Conservation (phyloP, 2,797 vertebrate genomes). For the Furcifer pardalis region DNA sequence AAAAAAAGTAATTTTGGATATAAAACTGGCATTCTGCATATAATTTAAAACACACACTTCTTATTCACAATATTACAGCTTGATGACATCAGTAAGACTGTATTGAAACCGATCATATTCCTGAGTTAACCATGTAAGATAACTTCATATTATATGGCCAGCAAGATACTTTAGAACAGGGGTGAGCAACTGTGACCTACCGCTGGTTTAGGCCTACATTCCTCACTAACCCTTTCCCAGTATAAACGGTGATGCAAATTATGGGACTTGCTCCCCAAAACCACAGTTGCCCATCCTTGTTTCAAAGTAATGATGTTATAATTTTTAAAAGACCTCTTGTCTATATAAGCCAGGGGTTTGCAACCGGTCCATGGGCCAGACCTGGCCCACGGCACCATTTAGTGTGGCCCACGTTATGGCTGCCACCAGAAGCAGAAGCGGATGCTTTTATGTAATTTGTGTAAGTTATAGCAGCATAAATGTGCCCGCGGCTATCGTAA, state of each 20-base stretch:
- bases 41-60: conserved; percentile 49
- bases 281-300: background rate
- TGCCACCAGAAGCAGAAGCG: no score
- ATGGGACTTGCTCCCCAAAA: background rate
- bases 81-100: conserved; percentile 55
- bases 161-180: conserved; percentile 59
- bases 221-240: background rate
- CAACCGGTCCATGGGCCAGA: no score
- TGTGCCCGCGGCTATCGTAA: no score
- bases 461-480: no score
- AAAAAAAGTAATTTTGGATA: conserved; percentile 29
- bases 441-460: no score
- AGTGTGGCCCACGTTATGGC: no score
- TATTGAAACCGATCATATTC: conserved; percentile 61
- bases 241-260: background rate
- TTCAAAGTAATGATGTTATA: conserved; percentile 70
- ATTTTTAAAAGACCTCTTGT: conserved; percentile 45
- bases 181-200: background rate
- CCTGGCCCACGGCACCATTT: no score
- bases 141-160: conserved; percentile 73
- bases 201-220: background rate
- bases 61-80: conserved; percentile 55
- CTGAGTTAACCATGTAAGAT: conserved; percentile 77
- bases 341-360: no score
- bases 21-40: conserved; percentile 20